Conservation (phyloP, 2,113 vertebrate genomes). For the Synodontis membranacea region DNA sequence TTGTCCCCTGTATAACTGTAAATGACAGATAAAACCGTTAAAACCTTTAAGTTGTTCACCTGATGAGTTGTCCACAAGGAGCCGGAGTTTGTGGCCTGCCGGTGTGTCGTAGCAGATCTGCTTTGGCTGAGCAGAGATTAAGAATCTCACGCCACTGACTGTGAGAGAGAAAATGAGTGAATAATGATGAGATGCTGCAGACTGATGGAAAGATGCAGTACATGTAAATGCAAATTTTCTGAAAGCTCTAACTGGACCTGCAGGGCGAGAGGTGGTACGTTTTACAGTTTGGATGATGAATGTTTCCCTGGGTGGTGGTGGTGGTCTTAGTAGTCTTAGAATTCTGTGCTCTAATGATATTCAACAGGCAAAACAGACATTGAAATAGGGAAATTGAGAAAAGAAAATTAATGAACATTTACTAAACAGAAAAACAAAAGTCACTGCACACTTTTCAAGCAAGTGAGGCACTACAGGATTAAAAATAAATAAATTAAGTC, state of each 20-base stretch:
- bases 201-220: neutral
- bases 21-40: neutral
- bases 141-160: slow-evolving; percentile 51
- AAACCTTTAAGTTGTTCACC: slow-evolving; percentile 56
- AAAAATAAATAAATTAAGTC: no score
- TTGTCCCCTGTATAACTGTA: neutral
- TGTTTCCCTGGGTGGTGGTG: neutral
- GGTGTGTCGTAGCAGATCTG: slow-evolving; percentile 67
- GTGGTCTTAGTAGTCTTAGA: no score
- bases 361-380: neutral
- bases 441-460: no score
- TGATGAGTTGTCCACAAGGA: slow-evolving; percentile 58
- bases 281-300: no score
- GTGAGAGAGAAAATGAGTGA: neutral
- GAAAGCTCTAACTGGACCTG: neutral
- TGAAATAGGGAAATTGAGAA: neutral
- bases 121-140: slow-evolving; percentile 53
- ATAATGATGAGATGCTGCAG: neutral
- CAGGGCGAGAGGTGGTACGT: no score
- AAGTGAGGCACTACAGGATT: no score
- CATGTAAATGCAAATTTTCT: neutral
- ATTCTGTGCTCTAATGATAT: neutral
- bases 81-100: slow-evolving; percentile 46
- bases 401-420: neutral
- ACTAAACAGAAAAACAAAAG: no score